Conservation (phyloP, 2,113 vertebrate species). For the Mola mola region DNA sequence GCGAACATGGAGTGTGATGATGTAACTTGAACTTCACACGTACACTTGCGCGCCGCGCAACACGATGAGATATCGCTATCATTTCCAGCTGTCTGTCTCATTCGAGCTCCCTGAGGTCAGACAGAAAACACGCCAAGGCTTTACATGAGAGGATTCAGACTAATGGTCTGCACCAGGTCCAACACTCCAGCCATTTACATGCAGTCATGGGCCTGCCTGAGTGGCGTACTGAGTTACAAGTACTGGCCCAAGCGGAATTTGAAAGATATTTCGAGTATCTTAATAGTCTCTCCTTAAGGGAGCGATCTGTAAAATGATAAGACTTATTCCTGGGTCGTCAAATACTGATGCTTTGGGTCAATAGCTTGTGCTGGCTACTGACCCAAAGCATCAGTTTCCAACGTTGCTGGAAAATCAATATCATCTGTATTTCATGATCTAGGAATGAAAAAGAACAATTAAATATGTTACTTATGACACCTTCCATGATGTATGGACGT, state of each 20-base stretch:
- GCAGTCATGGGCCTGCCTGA: no score
- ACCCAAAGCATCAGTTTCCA: no score
- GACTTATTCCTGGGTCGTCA: no score
- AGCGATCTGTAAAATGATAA: no score
- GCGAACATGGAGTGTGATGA: slow-evolving; percentile 35
- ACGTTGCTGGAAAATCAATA: no score
- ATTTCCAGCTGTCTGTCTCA: slow-evolving; percentile 16
- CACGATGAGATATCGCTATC: slow-evolving; percentile 3
- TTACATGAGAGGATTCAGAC: neutral
- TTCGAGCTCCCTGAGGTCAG: neutral
- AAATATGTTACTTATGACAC: no score
- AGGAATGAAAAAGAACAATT: no score
- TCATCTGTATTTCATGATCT: no score
- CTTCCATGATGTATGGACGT: no score
- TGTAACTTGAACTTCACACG: slow-evolving; percentile 32
- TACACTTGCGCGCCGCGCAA: neutral
- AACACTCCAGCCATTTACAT: neutral
- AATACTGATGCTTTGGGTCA: no score
- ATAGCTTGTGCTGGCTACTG: no score
- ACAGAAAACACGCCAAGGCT: slow-evolving; percentile 6
- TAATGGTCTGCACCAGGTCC: neutral
- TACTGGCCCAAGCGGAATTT: slow-evolving; percentile 1
- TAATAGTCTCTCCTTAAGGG: no score
- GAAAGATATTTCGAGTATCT: neutral
- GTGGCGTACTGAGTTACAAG: neutral